Percentiles rank a stretch among this genome's conserved stretches.
Evolutionary conservation across 2,888 invertebrate genomes (phyloP).

Genomic region (Tubulanus polymorphus): DNA sequence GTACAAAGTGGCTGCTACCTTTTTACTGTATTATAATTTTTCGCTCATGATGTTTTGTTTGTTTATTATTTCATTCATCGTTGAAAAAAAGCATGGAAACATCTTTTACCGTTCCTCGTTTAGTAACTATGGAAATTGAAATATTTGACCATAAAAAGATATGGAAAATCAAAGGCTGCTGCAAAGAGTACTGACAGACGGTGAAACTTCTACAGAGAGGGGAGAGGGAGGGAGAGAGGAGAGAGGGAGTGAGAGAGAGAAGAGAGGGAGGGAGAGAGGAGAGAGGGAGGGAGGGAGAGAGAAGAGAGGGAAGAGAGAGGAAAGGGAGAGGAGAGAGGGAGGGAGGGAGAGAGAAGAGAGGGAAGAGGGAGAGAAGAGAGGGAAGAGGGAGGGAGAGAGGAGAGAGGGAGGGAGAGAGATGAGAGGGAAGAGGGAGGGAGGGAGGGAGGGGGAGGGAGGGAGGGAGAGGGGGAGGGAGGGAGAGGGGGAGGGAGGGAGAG

Average conservation of each 20-base stretch:
- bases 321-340: constrained; percentile 6
- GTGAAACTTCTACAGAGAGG: constrained; percentile 7
- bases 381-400: constrained; percentile 11
- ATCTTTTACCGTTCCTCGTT: too few species aligned
- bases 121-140: constrained; percentile 1
- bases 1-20: too few species aligned
- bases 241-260: constrained; percentile 20
- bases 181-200: constrained; percentile 8
- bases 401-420: constrained; percentile 15
- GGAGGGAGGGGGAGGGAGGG: constrained; percentile 8
- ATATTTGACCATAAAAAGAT: constrained; percentile 6
- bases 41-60: too few species aligned
- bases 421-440: background rate
- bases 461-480: background rate
- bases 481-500: constrained; percentile 8
- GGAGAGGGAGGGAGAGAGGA: constrained; percentile 4
- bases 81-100: too few species aligned
- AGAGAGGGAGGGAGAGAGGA: constrained; percentile 20
- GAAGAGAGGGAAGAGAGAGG: constrained; percentile 12
- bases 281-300: background rate
- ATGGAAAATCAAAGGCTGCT: constrained; percentile 14
- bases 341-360: constrained; percentile 14
- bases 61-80: too few species aligned
- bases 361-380: constrained; percentile 12
- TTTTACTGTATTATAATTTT: too few species aligned